phyloP scores from a whole-genome alignment of 2,797 vertebrate genomes.

The Champsocephalus esox region DNA sequence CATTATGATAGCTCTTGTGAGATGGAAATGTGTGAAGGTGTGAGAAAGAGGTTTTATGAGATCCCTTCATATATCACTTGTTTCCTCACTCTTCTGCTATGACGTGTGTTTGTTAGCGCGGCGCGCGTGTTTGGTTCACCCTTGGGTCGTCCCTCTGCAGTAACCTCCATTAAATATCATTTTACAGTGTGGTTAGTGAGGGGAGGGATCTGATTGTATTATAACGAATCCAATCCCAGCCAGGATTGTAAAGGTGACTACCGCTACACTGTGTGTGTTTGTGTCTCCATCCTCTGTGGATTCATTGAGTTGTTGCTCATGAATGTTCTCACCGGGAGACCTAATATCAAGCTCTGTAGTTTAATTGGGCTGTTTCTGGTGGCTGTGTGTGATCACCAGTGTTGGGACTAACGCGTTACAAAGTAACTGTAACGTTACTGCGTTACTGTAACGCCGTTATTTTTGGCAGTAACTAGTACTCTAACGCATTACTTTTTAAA shows the following conservation, averaged over 20 bases:
- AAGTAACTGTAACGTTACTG: too few species aligned
- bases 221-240: constrained; percentile 41
- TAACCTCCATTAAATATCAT: constrained; percentile 24
- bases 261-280: constrained; percentile 19
- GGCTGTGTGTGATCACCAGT: constrained; percentile 24
- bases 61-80: background rate
- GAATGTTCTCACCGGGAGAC: constrained; percentile 18
- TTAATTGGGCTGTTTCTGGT: constrained; percentile 20
- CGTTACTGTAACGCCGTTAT: too few species aligned
- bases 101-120: background rate
- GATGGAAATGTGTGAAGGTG: constrained; percentile 16
- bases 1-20: constrained; percentile 28
- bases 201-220: constrained; percentile 35
- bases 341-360: constrained; percentile 36
- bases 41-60: constrained; percentile 18
- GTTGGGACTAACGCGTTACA: too few species aligned
- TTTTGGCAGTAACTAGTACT: too few species aligned
- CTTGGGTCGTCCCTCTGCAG: constrained; percentile 14
- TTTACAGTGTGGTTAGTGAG: constrained; percentile 37
- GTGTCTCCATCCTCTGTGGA: background rate
- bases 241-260: constrained; percentile 34
- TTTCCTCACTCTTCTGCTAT: background rate
- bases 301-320: constrained; percentile 16
- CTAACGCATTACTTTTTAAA: too few species aligned
- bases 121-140: constrained; percentile 26